phyloP scores from a whole-genome alignment of 1,140 invertebrate genomes.

The Papilio glaucus region DNA sequence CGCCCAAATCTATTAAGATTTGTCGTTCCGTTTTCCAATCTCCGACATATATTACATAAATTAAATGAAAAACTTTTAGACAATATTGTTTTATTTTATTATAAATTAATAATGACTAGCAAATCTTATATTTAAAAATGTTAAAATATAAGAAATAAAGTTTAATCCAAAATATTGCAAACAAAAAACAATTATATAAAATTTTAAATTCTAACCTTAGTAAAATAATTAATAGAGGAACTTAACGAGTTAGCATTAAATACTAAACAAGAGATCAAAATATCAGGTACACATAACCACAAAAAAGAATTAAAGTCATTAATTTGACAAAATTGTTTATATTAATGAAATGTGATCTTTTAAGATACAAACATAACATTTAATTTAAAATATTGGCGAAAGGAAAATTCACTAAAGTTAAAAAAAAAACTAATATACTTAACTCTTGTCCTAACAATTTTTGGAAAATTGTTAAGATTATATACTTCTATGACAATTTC shows the following conservation, averaged over 20 bases:
- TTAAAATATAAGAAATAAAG: not conserved
- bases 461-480: too few species aligned
- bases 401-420: too few species aligned
- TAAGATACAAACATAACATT: too few species aligned
- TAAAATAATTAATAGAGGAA: not conserved
- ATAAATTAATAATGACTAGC: conserved; percentile 23
- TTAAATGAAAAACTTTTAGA: conserved; percentile 29
- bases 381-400: too few species aligned
- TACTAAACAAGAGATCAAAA: conserved; percentile 3
- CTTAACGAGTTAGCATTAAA: not conserved
- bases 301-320: not conserved
- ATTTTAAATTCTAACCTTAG: not conserved
- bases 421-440: too few species aligned
- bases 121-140: not conserved
- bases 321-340: too few species aligned
- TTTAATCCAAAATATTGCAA: not conserved
- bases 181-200: not conserved
- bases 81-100: conserved; percentile 19
- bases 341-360: too few species aligned
- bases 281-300: conserved; percentile 15
- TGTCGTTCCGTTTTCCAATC: too few species aligned
- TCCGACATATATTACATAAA: conserved; percentile 1
- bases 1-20: too few species aligned
- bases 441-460: too few species aligned
- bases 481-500: too few species aligned